Evolutionary conservation across 2,888 invertebrate species (phyloP).

Genomic region (Aspidiotus destructor): DNA sequence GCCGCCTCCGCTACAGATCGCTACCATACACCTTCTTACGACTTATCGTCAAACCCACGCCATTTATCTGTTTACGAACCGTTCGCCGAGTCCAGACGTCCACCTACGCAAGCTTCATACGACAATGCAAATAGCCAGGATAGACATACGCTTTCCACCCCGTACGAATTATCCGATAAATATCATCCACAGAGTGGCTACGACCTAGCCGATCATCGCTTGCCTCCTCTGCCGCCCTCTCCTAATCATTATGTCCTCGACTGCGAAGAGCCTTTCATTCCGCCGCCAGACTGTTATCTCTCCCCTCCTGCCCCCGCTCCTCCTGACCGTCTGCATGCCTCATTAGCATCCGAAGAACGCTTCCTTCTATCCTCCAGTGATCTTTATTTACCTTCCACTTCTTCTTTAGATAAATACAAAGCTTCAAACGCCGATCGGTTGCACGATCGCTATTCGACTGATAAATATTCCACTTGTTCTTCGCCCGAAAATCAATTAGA

Average conservation of each 20-base stretch:
- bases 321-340: conserved; percentile 31
- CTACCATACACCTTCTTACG: conserved; percentile 36
- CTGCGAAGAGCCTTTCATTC: conserved; percentile 28
- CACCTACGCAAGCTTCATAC: conserved; percentile 1
- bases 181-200: conserved; percentile 15
- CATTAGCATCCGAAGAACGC: conserved; percentile 34
- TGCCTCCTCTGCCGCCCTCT: conserved; percentile 24
- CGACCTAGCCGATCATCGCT: conserved; percentile 19
- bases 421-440: not conserved
- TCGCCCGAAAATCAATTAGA: conserved; percentile 35
- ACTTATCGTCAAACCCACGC: conserved; percentile 13
- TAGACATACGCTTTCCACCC: not conserved
- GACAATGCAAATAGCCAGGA: not conserved
- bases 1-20: conserved; percentile 44
- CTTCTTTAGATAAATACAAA: conserved; percentile 23
- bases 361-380: conserved; percentile 35
- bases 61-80: conserved; percentile 22
- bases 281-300: conserved; percentile 48
- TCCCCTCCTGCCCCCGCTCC: conserved; percentile 62
- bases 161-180: not conserved
- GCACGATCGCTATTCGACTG: conserved; percentile 29
- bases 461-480: conserved; percentile 38
- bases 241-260: conserved; percentile 29
- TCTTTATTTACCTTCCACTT: conserved; percentile 22
- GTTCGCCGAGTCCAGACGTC: conserved; percentile 11